These are phyloP conservation scores for Holothuria scabra DNA, from an alignment of 53 echinoderm and acorn worm genomes.

Conservation along the genomic window DNA sequence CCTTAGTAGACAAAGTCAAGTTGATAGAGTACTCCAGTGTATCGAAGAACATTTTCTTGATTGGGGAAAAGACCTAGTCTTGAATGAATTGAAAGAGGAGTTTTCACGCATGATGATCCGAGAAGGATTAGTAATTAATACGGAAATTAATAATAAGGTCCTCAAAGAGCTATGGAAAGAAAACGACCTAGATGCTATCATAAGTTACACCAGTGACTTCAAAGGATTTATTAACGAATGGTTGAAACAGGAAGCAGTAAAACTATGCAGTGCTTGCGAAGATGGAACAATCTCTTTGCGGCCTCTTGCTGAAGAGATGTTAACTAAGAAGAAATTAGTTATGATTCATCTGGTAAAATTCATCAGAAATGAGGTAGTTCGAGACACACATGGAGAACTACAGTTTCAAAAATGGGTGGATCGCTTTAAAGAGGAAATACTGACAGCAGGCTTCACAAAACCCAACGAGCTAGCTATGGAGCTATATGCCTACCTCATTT, in stretches of 20 bases:
- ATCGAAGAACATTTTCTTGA: background rate
- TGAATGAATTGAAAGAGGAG: background rate
- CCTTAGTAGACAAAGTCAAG: background rate
- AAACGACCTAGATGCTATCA: background rate
- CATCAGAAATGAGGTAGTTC: too few species aligned
- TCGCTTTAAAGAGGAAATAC: background rate
- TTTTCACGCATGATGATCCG: background rate
- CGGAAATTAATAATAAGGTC: background rate
- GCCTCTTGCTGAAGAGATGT: too few species aligned
- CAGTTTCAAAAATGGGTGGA: background rate
- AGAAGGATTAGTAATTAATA: background rate
- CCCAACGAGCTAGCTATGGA: background rate
- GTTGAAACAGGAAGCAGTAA: background rate
- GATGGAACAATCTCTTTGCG: too few species aligned
- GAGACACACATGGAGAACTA: background rate
- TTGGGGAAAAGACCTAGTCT: background rate
- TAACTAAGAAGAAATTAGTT: too few species aligned
- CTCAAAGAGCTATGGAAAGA: background rate
- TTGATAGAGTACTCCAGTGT: constrained; percentile 1
- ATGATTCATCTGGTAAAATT: too few species aligned
- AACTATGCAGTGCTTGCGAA: background rate
- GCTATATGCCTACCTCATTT: background rate
- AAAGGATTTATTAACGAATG: background rate
- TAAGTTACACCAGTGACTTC: background rate
- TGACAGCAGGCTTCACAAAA: background rate